These are phyloP conservation scores for Thelaira solivaga DNA, from an alignment of 2,888 invertebrate species.

Conservation along the genomic window DNA sequence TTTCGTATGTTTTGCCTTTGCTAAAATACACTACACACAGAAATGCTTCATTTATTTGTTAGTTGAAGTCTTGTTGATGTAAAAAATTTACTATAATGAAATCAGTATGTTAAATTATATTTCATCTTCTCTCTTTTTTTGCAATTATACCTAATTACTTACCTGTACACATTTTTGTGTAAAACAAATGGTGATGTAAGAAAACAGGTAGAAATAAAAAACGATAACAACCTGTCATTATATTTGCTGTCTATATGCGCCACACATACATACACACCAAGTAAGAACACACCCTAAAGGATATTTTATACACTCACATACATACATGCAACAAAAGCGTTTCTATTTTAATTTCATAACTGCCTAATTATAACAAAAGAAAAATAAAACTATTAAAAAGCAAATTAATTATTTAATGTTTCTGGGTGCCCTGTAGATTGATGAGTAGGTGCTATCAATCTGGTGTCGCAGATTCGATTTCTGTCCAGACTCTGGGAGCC, in stretches of 20 bases:
- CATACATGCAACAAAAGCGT: neutral
- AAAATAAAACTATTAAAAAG: no score
- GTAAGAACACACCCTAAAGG: slow-evolving; percentile 34
- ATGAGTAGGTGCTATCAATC: no score
- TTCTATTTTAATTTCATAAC: neutral
- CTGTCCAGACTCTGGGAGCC: no score
- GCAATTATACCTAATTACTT: slow-evolving; percentile 51
- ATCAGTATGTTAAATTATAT: neutral
- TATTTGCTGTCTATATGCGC: neutral
- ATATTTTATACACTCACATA: neutral
- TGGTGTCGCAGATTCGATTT: no score
- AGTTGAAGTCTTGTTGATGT: no score
- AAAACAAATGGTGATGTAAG: slow-evolving; percentile 12
- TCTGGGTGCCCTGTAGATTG: no score
- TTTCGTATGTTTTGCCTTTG: no score
- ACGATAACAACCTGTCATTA: neutral
- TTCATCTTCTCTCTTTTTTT: neutral
- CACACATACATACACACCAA: no score
- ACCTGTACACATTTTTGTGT: slow-evolving; percentile 6
- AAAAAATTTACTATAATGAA: no score
- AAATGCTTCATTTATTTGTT: no score
- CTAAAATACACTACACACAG: no score
- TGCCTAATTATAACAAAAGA: neutral
- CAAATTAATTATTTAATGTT: no score
- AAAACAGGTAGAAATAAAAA: slow-evolving; percentile 2